These are phyloP conservation scores for Myoxocephalus aenaeus DNA, from an alignment of 2,797 vertebrate species.

Conservation along the genomic window DNA sequence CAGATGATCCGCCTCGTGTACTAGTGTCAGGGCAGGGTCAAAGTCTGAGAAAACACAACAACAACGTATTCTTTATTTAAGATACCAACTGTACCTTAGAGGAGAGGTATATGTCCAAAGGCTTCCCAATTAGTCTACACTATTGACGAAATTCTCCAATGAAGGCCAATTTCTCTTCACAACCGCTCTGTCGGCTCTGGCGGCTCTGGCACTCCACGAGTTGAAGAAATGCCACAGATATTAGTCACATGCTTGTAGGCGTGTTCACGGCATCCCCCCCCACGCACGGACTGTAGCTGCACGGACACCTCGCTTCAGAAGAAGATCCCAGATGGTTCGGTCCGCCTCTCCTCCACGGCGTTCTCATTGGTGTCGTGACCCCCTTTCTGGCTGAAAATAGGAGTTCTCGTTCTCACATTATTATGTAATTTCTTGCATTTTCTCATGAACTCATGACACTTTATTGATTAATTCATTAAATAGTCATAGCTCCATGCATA, in stretches of 20 bases:
- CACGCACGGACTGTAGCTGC: constrained; percentile 54
- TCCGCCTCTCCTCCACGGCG: constrained; percentile 66
- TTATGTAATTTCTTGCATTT: constrained; percentile 43
- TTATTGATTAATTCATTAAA: constrained; percentile 38
- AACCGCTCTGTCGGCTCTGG: no score
- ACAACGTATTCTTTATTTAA: no score
- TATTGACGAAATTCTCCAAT: background rate
- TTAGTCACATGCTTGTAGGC: constrained; percentile 66
- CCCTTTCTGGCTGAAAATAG: constrained; percentile 53
- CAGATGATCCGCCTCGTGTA: no score
- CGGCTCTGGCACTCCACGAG: constrained; percentile 20
- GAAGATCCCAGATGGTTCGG: constrained; percentile 73
- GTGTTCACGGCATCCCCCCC: constrained; percentile 50
- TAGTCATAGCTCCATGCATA: constrained; percentile 16
- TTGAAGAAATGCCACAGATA: constrained; percentile 60
- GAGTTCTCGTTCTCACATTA: constrained; percentile 55
- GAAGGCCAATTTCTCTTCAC: constrained; percentile 18
- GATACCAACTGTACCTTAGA: background rate
- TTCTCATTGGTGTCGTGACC: constrained; percentile 63
- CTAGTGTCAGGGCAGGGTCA: background rate
- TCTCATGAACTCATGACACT: constrained; percentile 45
- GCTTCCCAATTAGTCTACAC: background rate
- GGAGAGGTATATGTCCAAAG: constrained; percentile 4
- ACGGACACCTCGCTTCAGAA: constrained; percentile 51
- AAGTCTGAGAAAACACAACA: background rate